These are phyloP conservation scores for Sycophaga agraensis DNA, from an alignment of 1,140 invertebrate species.

Conservation along the genomic window DNA sequence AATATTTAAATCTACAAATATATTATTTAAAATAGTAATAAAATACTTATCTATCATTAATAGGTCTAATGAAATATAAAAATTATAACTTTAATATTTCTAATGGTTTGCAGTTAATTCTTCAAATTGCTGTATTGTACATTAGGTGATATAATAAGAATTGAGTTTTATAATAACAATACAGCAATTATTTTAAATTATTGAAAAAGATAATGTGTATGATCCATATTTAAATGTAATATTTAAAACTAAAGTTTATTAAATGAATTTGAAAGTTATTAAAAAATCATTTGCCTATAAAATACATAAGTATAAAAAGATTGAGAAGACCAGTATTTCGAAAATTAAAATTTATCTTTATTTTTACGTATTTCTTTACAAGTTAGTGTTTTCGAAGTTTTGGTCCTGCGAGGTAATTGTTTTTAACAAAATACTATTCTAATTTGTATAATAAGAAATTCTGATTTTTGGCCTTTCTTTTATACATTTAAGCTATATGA, in stretches of 20 bases:
- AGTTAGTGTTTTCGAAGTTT: constrained; percentile 17
- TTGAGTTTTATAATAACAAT: no score
- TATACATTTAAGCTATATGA: no score
- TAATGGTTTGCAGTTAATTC: no score
- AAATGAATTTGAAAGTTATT: neutral
- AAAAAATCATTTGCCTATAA: constrained; percentile 6
- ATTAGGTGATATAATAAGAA: no score
- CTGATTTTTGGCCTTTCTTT: constrained; percentile 26
- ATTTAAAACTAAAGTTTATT: no score
- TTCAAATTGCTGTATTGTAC: no score
- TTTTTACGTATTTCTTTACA: constrained; percentile 1
- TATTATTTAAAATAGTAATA: neutral
- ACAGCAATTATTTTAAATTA: no score
- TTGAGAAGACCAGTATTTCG: constrained; percentile 24
- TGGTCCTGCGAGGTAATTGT: neutral
- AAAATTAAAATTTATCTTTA: constrained; percentile 20
- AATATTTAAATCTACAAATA: constrained; percentile 15
- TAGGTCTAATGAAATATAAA: constrained; percentile 17
- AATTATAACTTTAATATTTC: no score
- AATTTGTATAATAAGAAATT: neutral
- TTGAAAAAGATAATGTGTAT: no score
- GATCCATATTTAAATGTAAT: no score
- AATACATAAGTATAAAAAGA: constrained; percentile 11
- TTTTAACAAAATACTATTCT: neutral
- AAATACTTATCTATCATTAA: constrained; percentile 6